phyloP scores from a whole-genome alignment of 1,140 invertebrate species.

The Papilio dardanus region DNA sequence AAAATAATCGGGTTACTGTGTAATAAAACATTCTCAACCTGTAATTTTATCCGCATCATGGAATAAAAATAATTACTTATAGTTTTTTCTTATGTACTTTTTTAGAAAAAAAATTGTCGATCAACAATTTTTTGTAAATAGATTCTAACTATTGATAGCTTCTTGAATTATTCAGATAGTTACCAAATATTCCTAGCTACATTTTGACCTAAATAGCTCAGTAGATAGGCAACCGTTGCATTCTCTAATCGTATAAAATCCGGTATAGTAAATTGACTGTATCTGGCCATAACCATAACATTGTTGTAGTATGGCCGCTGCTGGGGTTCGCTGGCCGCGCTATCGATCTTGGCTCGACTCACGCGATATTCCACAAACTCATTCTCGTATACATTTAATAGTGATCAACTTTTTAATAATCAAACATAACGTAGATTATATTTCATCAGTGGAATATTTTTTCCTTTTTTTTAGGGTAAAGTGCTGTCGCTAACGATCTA shows the following conservation, averaged over 20 bases:
- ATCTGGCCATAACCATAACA: slow-evolving; percentile 26
- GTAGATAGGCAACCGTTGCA: not conserved
- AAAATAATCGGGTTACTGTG: slow-evolving; percentile 15
- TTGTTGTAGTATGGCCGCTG: slow-evolving; percentile 32
- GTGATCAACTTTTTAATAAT: slow-evolving; percentile 34
- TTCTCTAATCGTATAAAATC: not conserved
- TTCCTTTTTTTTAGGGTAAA: not conserved
- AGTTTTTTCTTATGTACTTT: not conserved
- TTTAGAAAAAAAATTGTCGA: not conserved
- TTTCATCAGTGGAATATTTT: not conserved
- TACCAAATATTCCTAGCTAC: not conserved
- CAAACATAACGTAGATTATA: slow-evolving; percentile 13
- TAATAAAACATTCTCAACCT: slow-evolving; percentile 17
- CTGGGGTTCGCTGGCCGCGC: slow-evolving; percentile 43
- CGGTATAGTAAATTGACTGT: slow-evolving; percentile 27
- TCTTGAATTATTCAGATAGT: not conserved
- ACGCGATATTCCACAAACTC: slow-evolving; percentile 44
- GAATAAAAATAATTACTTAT: not conserved
- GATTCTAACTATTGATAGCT: not conserved
- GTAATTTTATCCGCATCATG: not conserved
- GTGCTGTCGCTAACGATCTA: not conserved
- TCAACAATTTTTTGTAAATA: not conserved
- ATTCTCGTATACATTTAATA: slow-evolving; percentile 1
- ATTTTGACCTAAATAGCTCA: not conserved
- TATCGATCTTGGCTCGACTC: slow-evolving; percentile 44